Percentiles rank a stretch among this genome's conserved stretches.
These are phyloP conservation scores for Drosophila helvetica DNA, from an alignment of 2,888 invertebrate species.

Conservation along the genomic window DNA sequence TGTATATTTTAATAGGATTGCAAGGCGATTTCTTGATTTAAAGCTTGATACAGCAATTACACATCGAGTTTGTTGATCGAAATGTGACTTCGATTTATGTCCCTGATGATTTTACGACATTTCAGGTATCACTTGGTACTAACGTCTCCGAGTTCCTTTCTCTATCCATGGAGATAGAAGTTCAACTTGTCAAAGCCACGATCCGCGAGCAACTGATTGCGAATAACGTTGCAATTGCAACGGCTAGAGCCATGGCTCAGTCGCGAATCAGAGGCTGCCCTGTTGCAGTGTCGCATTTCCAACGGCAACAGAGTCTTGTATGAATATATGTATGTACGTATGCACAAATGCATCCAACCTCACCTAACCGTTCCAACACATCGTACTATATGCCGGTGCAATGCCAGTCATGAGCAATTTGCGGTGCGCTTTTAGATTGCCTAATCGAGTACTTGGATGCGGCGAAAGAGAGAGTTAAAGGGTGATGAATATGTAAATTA, in stretches of 20 bases:
- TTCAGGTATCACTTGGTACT: background rate
- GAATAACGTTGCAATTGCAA: conserved; percentile 17
- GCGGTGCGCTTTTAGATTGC: conserved; percentile 36
- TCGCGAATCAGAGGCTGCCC: conserved; percentile 12
- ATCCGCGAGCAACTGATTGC: conserved; percentile 54
- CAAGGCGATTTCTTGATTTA: conserved; percentile 22
- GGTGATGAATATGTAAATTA: conserved; percentile 15
- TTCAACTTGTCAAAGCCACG: conserved; percentile 54
- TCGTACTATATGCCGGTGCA: conserved; percentile 3
- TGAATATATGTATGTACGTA: background rate
- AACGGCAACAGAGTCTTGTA: conserved; percentile 12
- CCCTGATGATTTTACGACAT: background rate
- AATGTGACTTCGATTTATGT: background rate
- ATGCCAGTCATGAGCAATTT: conserved; percentile 37
- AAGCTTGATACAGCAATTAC: background rate
- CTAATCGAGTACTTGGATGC: conserved; percentile 17
- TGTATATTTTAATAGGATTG: conserved; percentile 8
- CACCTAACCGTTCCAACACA: conserved; percentile 3
- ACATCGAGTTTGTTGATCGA: background rate
- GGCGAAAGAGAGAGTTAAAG: conserved; percentile 1
- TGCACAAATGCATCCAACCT: conserved; percentile 3
- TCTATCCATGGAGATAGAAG: conserved; percentile 3
- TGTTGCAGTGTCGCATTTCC: conserved; percentile 28
- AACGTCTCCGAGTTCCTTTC: background rate
- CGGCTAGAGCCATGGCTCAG: background rate